Evolutionary conservation across 2,888 invertebrate genomes (phyloP), one percentile per base, ranked within the genome.

Genomic region (Anticlea derivata): DNA sequence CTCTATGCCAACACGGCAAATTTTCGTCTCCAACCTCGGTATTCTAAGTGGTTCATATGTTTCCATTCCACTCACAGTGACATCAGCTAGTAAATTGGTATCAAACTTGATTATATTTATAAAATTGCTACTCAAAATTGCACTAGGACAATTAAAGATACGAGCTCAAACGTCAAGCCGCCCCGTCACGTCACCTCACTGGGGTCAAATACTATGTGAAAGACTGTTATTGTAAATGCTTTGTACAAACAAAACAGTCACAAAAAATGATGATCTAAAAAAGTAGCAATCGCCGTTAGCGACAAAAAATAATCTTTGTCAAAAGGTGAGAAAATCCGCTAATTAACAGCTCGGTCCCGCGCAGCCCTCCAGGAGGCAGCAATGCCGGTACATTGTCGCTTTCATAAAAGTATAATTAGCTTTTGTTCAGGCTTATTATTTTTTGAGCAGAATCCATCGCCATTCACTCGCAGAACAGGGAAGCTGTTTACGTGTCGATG

Each of bases 241-340:
- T 27, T 41, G 22, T 12, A 20, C 29, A 17, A 41, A 29, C 26
- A 4, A 65, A 70, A 73, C 60, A 51, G 48, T 35, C 44, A 24
- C 50, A 72, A 73, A 75, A 78, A 73, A 59, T 52, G 40, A 49
- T 48, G 37, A 26, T 49, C 58, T 46, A 66, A 69, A 71, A 66
- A 63, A 69, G 58, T 60, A 6, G 63, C 70, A 65, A 63, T 54
- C 49, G 40, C 59, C 51, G 59, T 59, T 60, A 58, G 54, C 49
- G 55, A 67, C 69, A 80, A 83, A 82, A 82, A 81, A 79, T 62
- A 61, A 68, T 68, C 69, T 73, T 78, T 82, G 78, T 80, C 62
- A 58, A 66, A 79, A 88, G 88, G 89, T 90, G 89, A 88, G 89
- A 90, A 89, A 60, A 81, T 84, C 80, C 65, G 72, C 75, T 88